Evolutionary conservation across 2,888 invertebrate species (phyloP).

Genomic region (Temnothorax ravouxi): DNA sequence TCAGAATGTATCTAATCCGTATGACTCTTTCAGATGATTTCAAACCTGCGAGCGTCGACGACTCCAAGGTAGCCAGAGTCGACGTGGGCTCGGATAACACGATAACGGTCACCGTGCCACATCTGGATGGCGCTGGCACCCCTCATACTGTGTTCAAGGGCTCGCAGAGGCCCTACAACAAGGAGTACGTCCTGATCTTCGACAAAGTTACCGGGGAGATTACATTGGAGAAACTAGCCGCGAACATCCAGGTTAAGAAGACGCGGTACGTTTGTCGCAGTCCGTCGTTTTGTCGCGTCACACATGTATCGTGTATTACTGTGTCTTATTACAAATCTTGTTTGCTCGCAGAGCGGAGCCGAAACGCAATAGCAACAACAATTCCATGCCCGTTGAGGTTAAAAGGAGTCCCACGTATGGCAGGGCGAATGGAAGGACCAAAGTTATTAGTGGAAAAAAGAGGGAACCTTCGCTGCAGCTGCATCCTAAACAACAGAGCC

Average conservation of each 20-base stretch:
- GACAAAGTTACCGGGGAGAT: conserved; percentile 97
- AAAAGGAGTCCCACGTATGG: conserved; percentile 83
- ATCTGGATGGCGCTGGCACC: conserved; percentile 96
- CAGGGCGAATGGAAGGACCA: conserved; percentile 83
- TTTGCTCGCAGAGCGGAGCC: conserved; percentile 78
- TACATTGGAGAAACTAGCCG: conserved; percentile 96
- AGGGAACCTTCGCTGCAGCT: conserved; percentile 82
- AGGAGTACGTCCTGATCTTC: conserved; percentile 98
- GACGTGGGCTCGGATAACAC: conserved; percentile 96
- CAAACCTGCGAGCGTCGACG: conserved; percentile 99
- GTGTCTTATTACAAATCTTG: not conserved
- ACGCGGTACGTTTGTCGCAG: conserved; percentile 89
- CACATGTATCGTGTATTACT: not conserved
- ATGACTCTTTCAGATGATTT: conserved; percentile 93
- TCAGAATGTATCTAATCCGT: not conserved
- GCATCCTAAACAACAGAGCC: conserved; percentile 81
- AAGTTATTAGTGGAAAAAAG: conserved; percentile 84
- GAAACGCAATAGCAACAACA: conserved; percentile 75
- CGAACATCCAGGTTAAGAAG: conserved; percentile 97
- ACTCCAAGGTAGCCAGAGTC: conserved; percentile 95
- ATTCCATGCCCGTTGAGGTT: conserved; percentile 79
- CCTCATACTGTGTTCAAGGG: conserved; percentile 98
- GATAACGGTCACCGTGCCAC: conserved; percentile 97
- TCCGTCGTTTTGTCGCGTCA: not conserved
- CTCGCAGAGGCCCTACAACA: conserved; percentile 95